Percentiles rank a stretch among this genome's conserved stretches.
phyloP scores from a whole-genome alignment of 2,113 vertebrate species.

The Struthidea cinerea region DNA sequence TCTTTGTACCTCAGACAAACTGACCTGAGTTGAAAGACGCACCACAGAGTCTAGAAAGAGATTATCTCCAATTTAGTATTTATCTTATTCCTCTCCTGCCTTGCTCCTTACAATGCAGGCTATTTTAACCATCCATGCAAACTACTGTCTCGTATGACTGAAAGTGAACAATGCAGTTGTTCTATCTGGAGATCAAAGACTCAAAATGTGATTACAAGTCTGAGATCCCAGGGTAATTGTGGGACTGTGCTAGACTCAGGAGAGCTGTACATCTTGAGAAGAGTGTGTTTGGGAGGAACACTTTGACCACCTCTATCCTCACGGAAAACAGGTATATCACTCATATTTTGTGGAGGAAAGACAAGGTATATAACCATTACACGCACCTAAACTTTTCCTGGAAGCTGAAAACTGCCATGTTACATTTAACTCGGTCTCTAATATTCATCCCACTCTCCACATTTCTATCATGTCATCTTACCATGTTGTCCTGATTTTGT shows the following conservation, averaged over 20 bases:
- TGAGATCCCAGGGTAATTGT: neutral
- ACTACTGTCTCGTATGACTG: neutral
- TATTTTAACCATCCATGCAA: neutral
- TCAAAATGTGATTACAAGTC: neutral
- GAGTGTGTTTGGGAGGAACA: accelerated
- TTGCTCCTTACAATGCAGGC: neutral
- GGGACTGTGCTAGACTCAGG: neutral
- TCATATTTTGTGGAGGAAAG: neutral
- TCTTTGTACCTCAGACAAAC: neutral
- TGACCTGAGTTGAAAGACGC: neutral
- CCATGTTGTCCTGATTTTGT: neutral
- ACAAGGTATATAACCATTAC: neutral
- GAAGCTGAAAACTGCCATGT: neutral
- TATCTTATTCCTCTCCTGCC: neutral
- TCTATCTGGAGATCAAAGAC: neutral
- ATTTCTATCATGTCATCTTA: neutral
- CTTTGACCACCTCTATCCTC: neutral
- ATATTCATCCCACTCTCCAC: neutral
- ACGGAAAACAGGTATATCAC: neutral
- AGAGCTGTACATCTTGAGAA: neutral
- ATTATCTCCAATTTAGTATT: neutral
- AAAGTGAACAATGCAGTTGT: neutral
- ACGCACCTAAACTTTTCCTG: neutral
- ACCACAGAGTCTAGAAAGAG: neutral
- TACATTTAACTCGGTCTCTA: neutral